Conservation (phyloP, 1,140 invertebrate genomes). For the Drosophila willistoni region DNA sequence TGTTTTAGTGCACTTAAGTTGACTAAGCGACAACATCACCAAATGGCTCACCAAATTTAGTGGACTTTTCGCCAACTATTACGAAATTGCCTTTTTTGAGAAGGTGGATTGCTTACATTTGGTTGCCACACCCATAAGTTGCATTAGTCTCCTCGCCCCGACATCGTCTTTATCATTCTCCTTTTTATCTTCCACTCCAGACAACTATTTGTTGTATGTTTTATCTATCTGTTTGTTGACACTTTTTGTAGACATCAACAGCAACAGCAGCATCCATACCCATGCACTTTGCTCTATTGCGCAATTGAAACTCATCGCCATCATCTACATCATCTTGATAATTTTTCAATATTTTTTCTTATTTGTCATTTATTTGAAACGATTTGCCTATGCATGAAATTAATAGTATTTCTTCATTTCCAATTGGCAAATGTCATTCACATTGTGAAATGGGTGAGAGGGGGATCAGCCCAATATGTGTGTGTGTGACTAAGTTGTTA, state of each 20-base stretch:
- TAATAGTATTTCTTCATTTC: neutral
- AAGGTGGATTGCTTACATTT: neutral
- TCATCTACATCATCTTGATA: neutral
- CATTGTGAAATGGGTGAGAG: slow-evolving; percentile 23
- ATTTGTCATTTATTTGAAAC: slow-evolving; percentile 31
- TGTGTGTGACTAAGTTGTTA: slow-evolving; percentile 36
- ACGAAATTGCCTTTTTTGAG: neutral
- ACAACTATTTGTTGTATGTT: slow-evolving; percentile 16
- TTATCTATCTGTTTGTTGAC: slow-evolving; percentile 23
- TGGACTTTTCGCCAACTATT: neutral
- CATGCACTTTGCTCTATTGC: slow-evolving; percentile 59
- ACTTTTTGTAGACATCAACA: slow-evolving; percentile 34
- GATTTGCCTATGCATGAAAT: slow-evolving; percentile 5
- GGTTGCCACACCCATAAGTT: neutral
- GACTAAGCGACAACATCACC: too few species aligned
- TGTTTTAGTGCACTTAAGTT: too few species aligned
- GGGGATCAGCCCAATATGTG: neutral
- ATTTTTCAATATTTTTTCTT: neutral
- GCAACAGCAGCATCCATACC: slow-evolving; percentile 21
- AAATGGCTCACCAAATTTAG: too few species aligned
- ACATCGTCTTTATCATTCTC: slow-evolving; percentile 5
- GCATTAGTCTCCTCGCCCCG: neutral
- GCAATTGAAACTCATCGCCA: slow-evolving; percentile 46
- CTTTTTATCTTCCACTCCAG: neutral
- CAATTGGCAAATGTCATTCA: slow-evolving; percentile 43